Evolutionary conservation across 2,888 invertebrate species (phyloP).

Genomic region (Mesopsocus fuscifrons): DNA sequence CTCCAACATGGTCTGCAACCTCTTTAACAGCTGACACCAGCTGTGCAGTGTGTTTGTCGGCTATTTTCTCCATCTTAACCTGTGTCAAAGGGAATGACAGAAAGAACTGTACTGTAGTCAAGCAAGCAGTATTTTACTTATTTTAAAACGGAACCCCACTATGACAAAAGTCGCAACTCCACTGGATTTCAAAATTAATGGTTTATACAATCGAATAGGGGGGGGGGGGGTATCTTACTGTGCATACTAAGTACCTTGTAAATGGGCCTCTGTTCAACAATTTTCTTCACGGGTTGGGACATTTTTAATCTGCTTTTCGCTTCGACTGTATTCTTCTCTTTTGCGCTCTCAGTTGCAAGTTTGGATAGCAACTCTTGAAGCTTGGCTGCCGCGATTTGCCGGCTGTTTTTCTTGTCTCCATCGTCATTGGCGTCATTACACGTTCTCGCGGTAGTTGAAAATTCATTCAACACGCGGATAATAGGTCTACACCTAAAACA

Average conservation of each 20-base stretch:
- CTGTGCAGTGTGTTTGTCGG: constrained; percentile 20
- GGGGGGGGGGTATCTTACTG: too few relatives aligned
- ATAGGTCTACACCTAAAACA: too few relatives aligned
- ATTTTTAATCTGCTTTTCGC: too few relatives aligned
- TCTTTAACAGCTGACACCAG: constrained; percentile 43
- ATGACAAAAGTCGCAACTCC: too few relatives aligned
- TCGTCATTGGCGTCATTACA: neutral
- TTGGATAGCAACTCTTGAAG: neutral
- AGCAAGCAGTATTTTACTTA: too few relatives aligned
- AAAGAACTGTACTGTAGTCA: too few relatives aligned
- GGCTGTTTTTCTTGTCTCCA: neutral
- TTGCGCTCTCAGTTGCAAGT: neutral
- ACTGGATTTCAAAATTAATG: too few relatives aligned
- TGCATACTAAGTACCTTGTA: neutral
- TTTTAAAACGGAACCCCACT: too few relatives aligned
- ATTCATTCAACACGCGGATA: too few relatives aligned
- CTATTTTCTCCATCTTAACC: constrained; percentile 5
- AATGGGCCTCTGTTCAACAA: neutral
- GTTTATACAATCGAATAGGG: too few relatives aligned
- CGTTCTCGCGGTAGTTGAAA: neutral
- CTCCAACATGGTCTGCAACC: constrained; percentile 50
- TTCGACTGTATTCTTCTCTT: neutral
- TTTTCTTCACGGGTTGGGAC: neutral
- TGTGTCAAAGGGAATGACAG: neutral
- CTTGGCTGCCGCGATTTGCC: neutral